Base-by-base conservation (phyloP, 2,888 invertebrate genomes). In the Choristoneura rosaceana region DNA sequence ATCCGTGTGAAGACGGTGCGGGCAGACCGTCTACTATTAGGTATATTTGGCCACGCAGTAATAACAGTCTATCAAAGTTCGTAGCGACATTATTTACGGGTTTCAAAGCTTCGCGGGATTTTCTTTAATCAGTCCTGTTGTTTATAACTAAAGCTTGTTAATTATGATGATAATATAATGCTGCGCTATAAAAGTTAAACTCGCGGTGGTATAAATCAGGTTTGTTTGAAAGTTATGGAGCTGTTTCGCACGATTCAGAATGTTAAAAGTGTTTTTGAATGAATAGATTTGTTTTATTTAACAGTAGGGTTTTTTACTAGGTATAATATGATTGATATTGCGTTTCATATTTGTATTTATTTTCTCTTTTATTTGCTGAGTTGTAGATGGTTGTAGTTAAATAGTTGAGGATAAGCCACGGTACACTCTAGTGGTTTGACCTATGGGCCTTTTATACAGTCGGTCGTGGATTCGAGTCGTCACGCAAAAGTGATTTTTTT, bases 131-230 rank as follows among this genome's bases (percentile, higher is more conserved):
- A 60, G 60, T 45, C 55, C 52, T 52, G 70, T 71, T 55, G 43
- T 71, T 70, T 70, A 70, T 65, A 41, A 17, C 65, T 25, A 60
- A 47, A 60, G 15, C 70, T 65, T 52, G 60, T 65, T 70, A 60
- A 65, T 70, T 65, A 60, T 70, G 65, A 65, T 43, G 17, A 52
- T 65, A 41, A 43, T 52, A 9, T 47, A 47, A 68, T 69, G 12
- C n/a, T 50, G n/a, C 33, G 33, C 25, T 14, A 38, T 45, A 25
- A 61, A 25, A 10, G 58, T 63, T 34, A 14, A 58, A 45, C 9
- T 3, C 9, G 14, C 14, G 60, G 47, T 52, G 3, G 17, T 52
- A 41, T 69, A 43, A 67, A 59, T 45, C 59, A 59, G n/a, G 34
- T 59, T 34, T 34, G 59, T 55, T 55, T 55, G 55, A 55, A 17